Percentiles rank a stretch among this genome's conserved stretches.
Conservation (phyloP, 2,113 vertebrate species). For the Zosterops japonicus region DNA sequence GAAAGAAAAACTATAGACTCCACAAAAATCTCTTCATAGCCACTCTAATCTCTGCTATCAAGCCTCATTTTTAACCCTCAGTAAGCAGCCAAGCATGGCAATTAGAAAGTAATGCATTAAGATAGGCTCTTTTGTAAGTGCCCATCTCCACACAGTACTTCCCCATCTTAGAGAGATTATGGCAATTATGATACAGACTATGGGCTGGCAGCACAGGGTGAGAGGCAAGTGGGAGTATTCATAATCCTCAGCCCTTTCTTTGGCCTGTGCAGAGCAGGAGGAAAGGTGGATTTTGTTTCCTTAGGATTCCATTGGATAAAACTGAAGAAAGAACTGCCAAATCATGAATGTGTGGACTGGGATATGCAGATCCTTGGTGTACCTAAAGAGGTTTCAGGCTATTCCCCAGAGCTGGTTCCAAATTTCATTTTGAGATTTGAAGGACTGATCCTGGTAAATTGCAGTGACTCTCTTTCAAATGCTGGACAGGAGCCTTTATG, state of each 20-base stretch:
- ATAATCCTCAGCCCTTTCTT: neutral
- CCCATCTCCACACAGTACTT: neutral
- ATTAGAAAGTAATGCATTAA: neutral
- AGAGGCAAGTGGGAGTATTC: neutral
- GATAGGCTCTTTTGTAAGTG: neutral
- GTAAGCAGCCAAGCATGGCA: neutral
- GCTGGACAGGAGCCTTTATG: neutral
- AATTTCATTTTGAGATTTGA: neutral
- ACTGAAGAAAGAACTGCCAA: neutral
- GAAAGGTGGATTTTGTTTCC: neutral
- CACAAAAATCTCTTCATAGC: neutral
- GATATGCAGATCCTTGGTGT: neutral
- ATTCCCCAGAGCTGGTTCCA: neutral
- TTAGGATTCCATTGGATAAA: neutral
- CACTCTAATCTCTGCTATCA: neutral
- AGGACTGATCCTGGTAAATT: neutral
- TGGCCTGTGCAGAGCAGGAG: accelerated
- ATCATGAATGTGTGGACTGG: neutral
- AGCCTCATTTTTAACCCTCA: neutral
- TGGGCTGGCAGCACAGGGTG: neutral
- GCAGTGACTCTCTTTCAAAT: neutral
- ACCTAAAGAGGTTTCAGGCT: neutral
- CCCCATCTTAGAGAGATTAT: neutral
- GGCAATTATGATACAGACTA: neutral
- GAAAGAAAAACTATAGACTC: neutral